phyloP scores from a whole-genome alignment of 2,888 invertebrate genomes.

The Eupithecia subumbrata region DNA sequence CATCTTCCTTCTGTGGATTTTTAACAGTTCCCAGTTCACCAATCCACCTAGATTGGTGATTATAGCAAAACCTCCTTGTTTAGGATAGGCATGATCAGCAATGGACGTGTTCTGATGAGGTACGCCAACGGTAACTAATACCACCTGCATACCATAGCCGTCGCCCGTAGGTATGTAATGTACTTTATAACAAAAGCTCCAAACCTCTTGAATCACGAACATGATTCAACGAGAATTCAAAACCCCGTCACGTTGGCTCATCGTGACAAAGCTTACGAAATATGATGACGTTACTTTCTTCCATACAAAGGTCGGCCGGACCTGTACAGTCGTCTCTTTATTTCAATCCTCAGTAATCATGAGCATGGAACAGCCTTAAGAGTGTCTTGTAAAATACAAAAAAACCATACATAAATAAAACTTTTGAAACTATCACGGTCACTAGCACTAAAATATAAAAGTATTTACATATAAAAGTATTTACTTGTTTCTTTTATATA shows the following conservation, averaged over 20 bases:
- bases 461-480: no score
- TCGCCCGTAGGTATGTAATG: background rate
- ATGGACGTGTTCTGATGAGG: background rate
- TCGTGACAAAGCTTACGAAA: constrained; percentile 43
- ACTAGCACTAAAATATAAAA: no score
- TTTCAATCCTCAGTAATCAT: no score
- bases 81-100: background rate
- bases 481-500: no score
- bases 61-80: no score
- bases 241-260: constrained; percentile 19
- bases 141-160: background rate
- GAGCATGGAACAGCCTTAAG: no score
- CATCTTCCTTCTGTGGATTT: no score
- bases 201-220: background rate
- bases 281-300: constrained; percentile 42
- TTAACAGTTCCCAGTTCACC: no score
- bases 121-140: background rate
- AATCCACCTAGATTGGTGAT: no score
- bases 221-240: constrained; percentile 14
- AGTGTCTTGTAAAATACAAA: no score
- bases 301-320: constrained; percentile 28
- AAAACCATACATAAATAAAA: no score
- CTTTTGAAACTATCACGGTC: no score
- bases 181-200: background rate
- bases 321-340: constrained; percentile 16